phyloP scores from a whole-genome alignment of 2,113 vertebrate species.

The Barbus barbus region DNA sequence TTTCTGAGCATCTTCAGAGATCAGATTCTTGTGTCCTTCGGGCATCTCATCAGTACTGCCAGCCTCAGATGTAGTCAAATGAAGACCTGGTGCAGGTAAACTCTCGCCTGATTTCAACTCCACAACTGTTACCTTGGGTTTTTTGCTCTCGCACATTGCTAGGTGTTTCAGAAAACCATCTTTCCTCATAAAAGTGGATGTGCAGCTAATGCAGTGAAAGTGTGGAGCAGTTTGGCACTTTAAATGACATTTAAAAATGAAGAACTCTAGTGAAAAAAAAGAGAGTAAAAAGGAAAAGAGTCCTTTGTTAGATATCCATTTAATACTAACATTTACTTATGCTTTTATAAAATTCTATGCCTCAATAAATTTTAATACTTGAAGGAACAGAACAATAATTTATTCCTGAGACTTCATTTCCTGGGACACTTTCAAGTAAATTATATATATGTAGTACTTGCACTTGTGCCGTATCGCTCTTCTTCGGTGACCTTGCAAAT shows the following conservation, averaged over 20 bases:
- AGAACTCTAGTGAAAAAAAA: neutral
- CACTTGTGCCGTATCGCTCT: constrained; percentile 29
- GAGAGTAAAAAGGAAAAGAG: neutral
- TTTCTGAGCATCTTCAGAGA: neutral
- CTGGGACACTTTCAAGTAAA: no score
- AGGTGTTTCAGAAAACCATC: constrained; percentile 30
- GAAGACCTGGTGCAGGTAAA: neutral
- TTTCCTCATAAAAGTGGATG: constrained; percentile 25
- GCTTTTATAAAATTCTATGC: neutral
- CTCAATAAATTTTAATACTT: neutral
- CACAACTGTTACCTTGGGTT: neutral
- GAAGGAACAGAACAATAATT: neutral
- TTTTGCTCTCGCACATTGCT: constrained; percentile 13
- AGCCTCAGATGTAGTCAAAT: neutral
- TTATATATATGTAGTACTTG: neutral
- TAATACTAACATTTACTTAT: neutral
- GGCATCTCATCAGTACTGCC: neutral
- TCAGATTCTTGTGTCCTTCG: neutral
- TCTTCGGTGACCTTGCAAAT: constrained; percentile 25
- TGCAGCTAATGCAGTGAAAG: constrained; percentile 29
- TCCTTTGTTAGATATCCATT: neutral
- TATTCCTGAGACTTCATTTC: neutral
- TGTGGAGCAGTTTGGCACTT: constrained; percentile 19
- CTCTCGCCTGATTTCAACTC: constrained; percentile 7
- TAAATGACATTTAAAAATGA: constrained; percentile 17